Evolutionary conservation across 2,113 vertebrate genomes (phyloP), one percentile per base, ranked within the genome.

Genomic region (Seriola dumerili): DNA sequence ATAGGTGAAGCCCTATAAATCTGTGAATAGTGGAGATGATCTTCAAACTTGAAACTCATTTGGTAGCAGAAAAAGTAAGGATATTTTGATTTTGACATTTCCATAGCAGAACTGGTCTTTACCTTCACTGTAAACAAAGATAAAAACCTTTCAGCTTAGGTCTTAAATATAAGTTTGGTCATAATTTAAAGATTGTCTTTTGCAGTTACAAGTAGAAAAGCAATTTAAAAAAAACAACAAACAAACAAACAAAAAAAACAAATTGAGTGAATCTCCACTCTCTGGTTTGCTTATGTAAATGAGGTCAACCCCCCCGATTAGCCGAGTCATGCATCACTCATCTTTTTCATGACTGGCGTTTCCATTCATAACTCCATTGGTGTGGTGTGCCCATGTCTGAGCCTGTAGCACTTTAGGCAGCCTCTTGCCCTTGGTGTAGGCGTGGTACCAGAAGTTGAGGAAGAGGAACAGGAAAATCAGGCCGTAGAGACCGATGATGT

Each of bases 361-460:
- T 54, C 93, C 94, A 75, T 96, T 98, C 93, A 98, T 91, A 94
- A 94, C 76, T 68, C 92, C 95, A 1, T 98, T 98, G 58, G 66
- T 88, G 87, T 93, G 95, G 84, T 79, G 93, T 5, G 90, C 80
- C 81, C 95, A 96, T 16, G 95, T 95, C 93, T 95, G 94, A 50
- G 95, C 96, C 94, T 94, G 96, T 80, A 96, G 57, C 61, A 88
- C 91, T 91, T 97, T 99, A 4, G 98, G 98, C 46, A 96, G 95
- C 87, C 98, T 94, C 89, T 98, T 96, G 80, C 98, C 98, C 88
- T 97, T 97, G 1, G 96, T 99, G 89, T 99, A 99, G 85, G 98
- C 98, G 0, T 97, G 94, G 93, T 99, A 99, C 97, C 97, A 99
- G 95, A 99, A 99, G 91, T 99, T 96, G 62, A 99, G 95, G 90